Percentiles rank a stretch among this genome's conserved stretches.
Conservation (phyloP, 2,888 invertebrate genomes). For the Parnassius smintheus region DNA sequence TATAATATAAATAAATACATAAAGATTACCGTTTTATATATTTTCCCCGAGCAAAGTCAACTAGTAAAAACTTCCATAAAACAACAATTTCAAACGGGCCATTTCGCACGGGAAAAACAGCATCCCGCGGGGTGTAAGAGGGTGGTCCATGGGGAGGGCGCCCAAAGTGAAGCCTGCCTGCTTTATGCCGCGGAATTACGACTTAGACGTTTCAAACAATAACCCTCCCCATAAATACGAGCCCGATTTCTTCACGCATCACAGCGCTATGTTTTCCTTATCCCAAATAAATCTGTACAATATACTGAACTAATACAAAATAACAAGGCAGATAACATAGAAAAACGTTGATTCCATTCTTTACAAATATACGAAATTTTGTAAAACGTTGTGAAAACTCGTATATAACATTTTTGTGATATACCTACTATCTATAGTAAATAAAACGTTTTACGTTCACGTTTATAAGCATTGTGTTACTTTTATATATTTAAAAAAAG, state of each 20-base stretch:
- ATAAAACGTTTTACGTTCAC: no score
- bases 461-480: no score
- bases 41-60: constrained; percentile 76
- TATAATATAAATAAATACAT: constrained; percentile 40
- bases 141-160: constrained; percentile 44
- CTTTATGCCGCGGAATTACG: constrained; percentile 79
- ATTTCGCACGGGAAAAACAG: constrained; percentile 79
- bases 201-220: constrained; percentile 82
- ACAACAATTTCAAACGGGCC: constrained; percentile 81
- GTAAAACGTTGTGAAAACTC: no score
- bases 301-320: no score
- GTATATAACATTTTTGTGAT: no score
- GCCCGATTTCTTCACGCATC: constrained; percentile 79
- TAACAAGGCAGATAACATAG: no score
- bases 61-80: constrained; percentile 81
- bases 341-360: no score
- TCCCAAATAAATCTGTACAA: constrained; percentile 32
- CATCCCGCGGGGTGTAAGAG: constrained; percentile 60
- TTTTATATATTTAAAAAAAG: no score
- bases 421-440: no score
- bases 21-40: constrained; percentile 71
- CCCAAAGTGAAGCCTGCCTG: constrained; percentile 71
- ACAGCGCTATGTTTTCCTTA: constrained; percentile 70
- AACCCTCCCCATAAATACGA: constrained; percentile 77
- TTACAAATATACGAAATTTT: no score